A percentile compares a stretch with the other conserved stretches of the same genome.
Evolutionary conservation across 2,888 invertebrate genomes (phyloP).

Genomic region (Diabrotica balteata): DNA sequence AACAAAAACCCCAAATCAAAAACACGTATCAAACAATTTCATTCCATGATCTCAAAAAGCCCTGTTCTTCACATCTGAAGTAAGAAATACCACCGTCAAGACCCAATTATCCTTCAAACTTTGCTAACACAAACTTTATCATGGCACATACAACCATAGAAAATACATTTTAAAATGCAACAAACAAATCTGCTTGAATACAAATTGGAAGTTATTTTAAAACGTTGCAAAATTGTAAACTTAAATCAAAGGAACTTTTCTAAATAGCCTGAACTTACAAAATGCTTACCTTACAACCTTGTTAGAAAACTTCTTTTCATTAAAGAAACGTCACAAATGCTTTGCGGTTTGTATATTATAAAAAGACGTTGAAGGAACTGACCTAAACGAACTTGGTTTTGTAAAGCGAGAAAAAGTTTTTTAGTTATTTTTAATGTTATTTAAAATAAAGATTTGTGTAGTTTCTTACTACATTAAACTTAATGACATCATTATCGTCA

Average conservation of each 20-base stretch:
- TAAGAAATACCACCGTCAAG: background rate
- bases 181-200: constrained; percentile 16
- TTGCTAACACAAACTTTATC: too few relatives aligned
- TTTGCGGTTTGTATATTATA: constrained; percentile 16
- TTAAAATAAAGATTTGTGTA: background rate
- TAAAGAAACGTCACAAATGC: constrained; percentile 13
- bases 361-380: constrained; percentile 10
- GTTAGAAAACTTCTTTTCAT: constrained; percentile 1
- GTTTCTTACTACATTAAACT: background rate
- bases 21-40: too few relatives aligned
- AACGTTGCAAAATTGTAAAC: constrained; percentile 20
- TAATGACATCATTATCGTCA: background rate
- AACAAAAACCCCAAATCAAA: too few relatives aligned
- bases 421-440: background rate
- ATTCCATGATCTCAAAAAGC: too few relatives aligned
- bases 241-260: constrained; percentile 23
- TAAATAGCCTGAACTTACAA: constrained; percentile 16
- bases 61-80: background rate
- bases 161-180: constrained; percentile 7
- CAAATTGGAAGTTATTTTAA: constrained; percentile 18
- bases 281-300: constrained; percentile 13
- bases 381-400: background rate
- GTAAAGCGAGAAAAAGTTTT: background rate
- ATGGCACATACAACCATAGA: too few relatives aligned
- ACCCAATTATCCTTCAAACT: too few relatives aligned